A percentile compares a stretch with the other conserved stretches of the same genome.
phyloP scores from a whole-genome alignment of 2,888 invertebrate species.

The Andrena flavipes region DNA sequence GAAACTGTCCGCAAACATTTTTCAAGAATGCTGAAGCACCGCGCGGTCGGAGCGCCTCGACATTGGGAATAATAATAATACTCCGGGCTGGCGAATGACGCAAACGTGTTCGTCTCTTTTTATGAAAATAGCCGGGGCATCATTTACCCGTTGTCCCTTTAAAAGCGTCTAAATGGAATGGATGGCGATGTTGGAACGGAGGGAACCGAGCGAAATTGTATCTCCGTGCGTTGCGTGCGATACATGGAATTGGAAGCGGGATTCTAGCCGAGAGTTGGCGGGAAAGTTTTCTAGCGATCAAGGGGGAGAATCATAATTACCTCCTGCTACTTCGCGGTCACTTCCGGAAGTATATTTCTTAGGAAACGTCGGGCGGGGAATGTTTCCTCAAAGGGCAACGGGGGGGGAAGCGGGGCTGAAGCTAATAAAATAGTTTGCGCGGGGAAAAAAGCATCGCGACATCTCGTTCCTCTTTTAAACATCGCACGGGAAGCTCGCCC shows the following conservation, averaged over 20 bases:
- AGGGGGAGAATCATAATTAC: conserved; percentile 21
- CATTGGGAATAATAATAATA: conserved; percentile 44
- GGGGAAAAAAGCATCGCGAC: neutral
- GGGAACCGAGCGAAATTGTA: neutral
- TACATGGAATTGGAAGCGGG: conserved; percentile 32
- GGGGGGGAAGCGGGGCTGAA: neutral
- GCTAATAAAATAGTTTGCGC: neutral
- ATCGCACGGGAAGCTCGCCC: too few species aligned
- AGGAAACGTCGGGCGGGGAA: neutral
- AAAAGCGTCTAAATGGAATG: conserved; percentile 14
- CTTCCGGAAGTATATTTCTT: neutral
- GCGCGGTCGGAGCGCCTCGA: neutral
- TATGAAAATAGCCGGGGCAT: conserved; percentile 21
- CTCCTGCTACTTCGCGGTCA: neutral
- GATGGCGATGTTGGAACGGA: neutral
- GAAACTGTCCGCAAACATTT: conserved; percentile 45
- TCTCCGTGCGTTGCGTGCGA: neutral
- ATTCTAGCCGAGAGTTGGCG: neutral
- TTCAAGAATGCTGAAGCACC: conserved; percentile 26
- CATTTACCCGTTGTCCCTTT: conserved; percentile 20
- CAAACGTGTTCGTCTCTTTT: conserved; percentile 8
- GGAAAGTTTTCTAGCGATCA: neutral
- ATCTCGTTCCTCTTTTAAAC: neutral
- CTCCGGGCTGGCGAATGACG: conserved; percentile 8
- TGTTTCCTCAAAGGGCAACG: neutral